Percentiles rank a stretch among this genome's conserved stretches.
phyloP scores from a whole-genome alignment of 2,797 vertebrate genomes.

The Pseudochirops cupreus region DNA sequence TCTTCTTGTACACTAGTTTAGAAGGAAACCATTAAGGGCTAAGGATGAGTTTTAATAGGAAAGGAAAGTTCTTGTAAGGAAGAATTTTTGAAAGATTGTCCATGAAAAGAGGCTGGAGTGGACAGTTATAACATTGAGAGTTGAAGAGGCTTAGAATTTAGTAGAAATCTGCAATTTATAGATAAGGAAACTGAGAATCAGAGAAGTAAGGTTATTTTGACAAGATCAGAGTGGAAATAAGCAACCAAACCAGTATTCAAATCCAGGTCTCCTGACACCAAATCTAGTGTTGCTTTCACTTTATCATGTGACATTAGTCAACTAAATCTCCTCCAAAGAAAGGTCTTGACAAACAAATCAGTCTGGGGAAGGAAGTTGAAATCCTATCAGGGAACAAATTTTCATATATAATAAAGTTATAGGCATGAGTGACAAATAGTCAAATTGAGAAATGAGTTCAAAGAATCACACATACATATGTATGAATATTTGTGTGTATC shows the following conservation, averaged over 20 bases:
- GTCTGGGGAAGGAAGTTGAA: not conserved
- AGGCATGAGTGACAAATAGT: not conserved
- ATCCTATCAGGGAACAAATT: not conserved
- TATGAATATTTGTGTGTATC: not conserved
- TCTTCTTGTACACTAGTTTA: not conserved
- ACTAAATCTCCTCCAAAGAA: not conserved
- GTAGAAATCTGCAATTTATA: not conserved
- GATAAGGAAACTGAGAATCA: no score
- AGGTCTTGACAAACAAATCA: not conserved
- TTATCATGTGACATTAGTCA: not conserved
- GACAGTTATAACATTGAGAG: not conserved
- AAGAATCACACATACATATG: not conserved
- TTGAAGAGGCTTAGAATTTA: not conserved
- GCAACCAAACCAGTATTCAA: not conserved
- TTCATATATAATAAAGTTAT: not conserved
- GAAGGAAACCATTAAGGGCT: not conserved
- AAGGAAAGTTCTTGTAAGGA: not conserved
- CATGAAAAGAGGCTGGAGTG: not conserved
- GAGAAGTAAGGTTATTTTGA: not conserved
- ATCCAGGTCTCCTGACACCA: not conserved
- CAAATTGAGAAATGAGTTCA: not conserved
- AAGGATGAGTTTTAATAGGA: not conserved
- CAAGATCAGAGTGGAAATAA: not conserved
- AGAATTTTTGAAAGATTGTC: not conserved
- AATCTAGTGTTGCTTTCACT: not conserved